These are phyloP conservation scores for Hippopotamyrus pictus DNA, from an alignment of 2,797 vertebrate species.

Conservation along the genomic window DNA sequence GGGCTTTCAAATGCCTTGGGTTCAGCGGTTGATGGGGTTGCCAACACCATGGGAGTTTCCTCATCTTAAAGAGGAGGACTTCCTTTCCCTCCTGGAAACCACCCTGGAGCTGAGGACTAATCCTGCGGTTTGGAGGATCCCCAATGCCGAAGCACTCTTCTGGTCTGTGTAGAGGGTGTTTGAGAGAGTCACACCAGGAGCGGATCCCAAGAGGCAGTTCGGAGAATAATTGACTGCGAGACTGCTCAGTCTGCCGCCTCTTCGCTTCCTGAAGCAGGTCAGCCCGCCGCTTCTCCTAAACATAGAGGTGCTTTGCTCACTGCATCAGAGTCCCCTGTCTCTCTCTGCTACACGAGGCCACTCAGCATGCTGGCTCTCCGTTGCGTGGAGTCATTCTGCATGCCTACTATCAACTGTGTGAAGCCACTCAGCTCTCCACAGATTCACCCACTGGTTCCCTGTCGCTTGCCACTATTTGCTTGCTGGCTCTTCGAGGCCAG, in stretches of 20 bases:
- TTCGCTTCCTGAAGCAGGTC: background rate
- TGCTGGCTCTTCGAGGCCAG: background rate
- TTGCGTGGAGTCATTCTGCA: background rate
- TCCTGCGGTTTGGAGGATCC: too few species aligned
- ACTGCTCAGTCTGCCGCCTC: too few species aligned
- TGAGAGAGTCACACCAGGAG: too few species aligned
- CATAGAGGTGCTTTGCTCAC: background rate
- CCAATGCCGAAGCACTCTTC: too few species aligned
- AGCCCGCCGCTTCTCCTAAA: background rate
- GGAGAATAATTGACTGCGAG: too few species aligned
- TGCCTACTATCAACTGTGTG: background rate
- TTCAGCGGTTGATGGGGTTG: background rate
- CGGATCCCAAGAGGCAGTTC: too few species aligned
- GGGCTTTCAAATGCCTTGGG: background rate
- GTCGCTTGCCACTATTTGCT: background rate
- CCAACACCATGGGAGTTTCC: background rate
- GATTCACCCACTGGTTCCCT: background rate
- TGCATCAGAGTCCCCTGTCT: too few species aligned
- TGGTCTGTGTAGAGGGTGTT: too few species aligned
- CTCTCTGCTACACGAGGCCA: background rate
- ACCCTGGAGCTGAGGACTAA: background rate
- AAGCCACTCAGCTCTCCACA: background rate
- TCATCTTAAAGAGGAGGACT: background rate
- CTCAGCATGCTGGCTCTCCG: background rate
- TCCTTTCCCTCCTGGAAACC: background rate